phyloP scores from a whole-genome alignment of 1,140 invertebrate species.

The Fopius arisanus region DNA sequence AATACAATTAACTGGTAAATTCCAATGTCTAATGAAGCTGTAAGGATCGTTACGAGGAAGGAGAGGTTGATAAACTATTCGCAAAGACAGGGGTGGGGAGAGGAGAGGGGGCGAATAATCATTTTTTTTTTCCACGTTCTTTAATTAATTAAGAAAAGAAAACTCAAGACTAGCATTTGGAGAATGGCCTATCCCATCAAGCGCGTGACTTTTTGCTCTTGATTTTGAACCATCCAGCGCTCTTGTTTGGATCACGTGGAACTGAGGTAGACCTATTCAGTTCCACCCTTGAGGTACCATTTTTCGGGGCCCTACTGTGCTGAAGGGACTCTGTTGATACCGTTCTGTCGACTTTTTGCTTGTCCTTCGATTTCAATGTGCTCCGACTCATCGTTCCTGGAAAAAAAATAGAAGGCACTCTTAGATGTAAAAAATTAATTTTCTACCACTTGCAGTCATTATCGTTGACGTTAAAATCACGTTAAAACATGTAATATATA shows the following conservation, averaged over 20 bases:
- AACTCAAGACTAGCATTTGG: conserved; percentile 65
- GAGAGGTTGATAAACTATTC: neutral
- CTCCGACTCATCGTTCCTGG: conserved; percentile 63
- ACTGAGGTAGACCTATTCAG: conserved; percentile 71
- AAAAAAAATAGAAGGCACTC: neutral
- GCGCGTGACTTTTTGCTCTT: conserved; percentile 70
- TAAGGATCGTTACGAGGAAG: neutral
- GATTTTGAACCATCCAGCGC: conserved; percentile 76
- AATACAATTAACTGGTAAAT: conserved; percentile 4
- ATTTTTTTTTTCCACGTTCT: neutral
- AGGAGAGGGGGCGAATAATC: neutral
- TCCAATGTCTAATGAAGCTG: neutral
- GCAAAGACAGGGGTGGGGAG: neutral
- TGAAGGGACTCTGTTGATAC: conserved; percentile 71
- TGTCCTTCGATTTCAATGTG: conserved; percentile 63
- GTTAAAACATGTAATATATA: too few species aligned
- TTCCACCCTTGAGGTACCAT: conserved; percentile 59
- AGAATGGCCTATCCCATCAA: conserved; percentile 59
- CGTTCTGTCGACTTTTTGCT: conserved; percentile 64
- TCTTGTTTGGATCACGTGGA: conserved; percentile 74
- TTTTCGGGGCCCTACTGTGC: conserved; percentile 51
- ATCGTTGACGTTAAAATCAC: neutral
- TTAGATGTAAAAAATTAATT: too few species aligned
- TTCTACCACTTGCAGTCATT: too few species aligned
- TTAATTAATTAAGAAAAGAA: conserved; percentile 34